phyloP scores from a whole-genome alignment of 1,140 invertebrate genomes.

The Drosophila burlai region DNA sequence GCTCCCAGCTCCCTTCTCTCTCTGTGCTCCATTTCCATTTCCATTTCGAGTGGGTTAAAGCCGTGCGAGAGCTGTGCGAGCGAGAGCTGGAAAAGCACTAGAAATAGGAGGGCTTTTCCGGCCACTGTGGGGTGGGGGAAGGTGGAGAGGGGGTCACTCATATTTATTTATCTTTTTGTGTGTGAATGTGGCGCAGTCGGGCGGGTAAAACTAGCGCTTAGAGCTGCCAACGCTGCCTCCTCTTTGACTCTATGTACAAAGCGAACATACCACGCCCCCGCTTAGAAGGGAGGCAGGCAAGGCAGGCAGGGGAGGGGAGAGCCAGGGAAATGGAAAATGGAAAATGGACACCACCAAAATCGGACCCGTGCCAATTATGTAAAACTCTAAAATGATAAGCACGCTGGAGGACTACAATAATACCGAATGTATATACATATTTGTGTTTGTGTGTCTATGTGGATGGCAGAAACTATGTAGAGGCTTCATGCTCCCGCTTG shows the following conservation, averaged over 20 bases:
- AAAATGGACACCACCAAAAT: conserved; percentile 10
- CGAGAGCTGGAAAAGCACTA: neutral
- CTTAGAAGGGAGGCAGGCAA: conserved; percentile 29
- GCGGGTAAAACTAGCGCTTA: conserved; percentile 60
- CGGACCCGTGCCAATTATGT: conserved; percentile 67
- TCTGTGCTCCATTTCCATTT: conserved; percentile 1
- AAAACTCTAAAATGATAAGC: conserved; percentile 82
- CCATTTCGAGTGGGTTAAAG: conserved; percentile 14
- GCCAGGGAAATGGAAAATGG: conserved; percentile 17
- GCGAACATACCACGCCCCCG: conserved; percentile 63
- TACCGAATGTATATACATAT: neutral
- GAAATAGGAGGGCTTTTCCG: neutral
- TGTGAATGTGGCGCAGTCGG: conserved; percentile 68
- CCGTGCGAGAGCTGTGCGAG: conserved; percentile 11
- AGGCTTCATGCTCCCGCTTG: conserved; percentile 9
- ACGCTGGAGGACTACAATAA: conserved; percentile 36
- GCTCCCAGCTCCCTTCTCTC: neutral
- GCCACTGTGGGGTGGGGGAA: neutral
- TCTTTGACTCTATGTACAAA: conserved; percentile 33
- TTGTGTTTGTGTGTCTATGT: conserved; percentile 35
- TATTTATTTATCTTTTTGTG: conserved; percentile 80
- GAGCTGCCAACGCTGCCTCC: neutral
- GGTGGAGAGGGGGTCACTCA: conserved; percentile 60
- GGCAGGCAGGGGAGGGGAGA: neutral
- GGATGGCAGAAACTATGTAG: conserved; percentile 44